Evolutionary conservation across 1,140 invertebrate genomes (phyloP), one percentile per base, ranked within the genome.

Genomic region (Chlorops oryzae): DNA sequence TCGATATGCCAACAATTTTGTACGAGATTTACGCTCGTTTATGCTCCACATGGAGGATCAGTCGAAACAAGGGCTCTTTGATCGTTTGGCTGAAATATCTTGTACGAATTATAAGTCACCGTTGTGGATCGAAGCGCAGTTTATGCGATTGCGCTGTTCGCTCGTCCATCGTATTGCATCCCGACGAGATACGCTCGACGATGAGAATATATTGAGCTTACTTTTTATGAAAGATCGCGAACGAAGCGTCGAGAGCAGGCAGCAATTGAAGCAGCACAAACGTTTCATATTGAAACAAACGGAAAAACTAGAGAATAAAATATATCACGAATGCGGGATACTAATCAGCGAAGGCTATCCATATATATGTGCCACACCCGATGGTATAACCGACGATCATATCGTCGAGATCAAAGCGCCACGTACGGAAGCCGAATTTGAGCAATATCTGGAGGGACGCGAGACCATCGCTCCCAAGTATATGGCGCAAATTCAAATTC

Each of bases 361-460:
- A 6, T 72, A 55, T 32, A 37, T 71, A 12, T 73, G 69, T 38
- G 75, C 65, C 13, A 66, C 74, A 6, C 75, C 75, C 10, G 75
- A 77, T 65, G 75, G 70, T 6, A 59, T 77, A 2, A 68, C 63
- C 23, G 59, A 73, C 47, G 65, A 75, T 51, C 71, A 64, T 47
- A 67, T 77, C 21, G 63, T 75, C 3, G 75, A 78, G 64, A 68
- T 77, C 34, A 76, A 78, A 53, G 70, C 73, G 44, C 75, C 74
- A 5, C 58, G 55, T 41, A 70, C 59, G 10, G 61, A 71, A 32
- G 71, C 74, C 50, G 70, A 68, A 40, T 62, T 74, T 32, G 59
- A 64, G 38, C 68, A 66, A 28, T 75, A 74, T 52, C 54, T 72
- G 9, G 59, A 57, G 22, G 55, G 55, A 1, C 50, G 65, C 4